phyloP scores from a whole-genome alignment of 64 coral and sea anemone species.

The Stylophora pistillata region DNA sequence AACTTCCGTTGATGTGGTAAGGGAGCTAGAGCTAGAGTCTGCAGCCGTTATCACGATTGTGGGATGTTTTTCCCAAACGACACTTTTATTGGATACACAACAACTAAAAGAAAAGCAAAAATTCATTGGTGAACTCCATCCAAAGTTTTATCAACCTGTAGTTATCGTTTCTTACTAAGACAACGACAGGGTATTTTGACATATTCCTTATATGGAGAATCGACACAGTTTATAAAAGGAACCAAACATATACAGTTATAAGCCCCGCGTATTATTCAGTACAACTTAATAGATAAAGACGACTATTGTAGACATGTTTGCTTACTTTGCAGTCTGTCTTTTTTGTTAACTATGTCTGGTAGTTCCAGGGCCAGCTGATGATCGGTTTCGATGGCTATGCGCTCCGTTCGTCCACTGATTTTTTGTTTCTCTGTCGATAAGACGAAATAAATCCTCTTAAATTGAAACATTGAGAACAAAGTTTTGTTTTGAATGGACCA shows the following conservation, averaged over 20 bases:
- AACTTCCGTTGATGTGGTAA: background rate
- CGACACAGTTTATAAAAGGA: background rate
- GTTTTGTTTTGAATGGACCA: background rate
- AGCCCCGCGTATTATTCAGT: background rate
- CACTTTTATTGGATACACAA: constrained; percentile 64
- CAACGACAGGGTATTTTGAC: too few relatives aligned
- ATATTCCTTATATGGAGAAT: too few relatives aligned
- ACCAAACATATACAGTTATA: background rate
- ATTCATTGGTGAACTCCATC: constrained; percentile 23
- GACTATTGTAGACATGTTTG: constrained; percentile 40
- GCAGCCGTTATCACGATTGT: constrained; percentile 61
- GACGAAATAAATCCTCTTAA: background rate
- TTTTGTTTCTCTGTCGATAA: constrained; percentile 25
- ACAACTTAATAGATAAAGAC: constrained; percentile 25
- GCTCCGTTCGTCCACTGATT: constrained; percentile 45
- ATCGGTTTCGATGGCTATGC: constrained; percentile 78
- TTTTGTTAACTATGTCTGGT: constrained; percentile 64
- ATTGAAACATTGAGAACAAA: background rate
- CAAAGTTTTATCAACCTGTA: too few relatives aligned
- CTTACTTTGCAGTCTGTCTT: constrained; percentile 64
- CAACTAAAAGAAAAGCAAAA: constrained; percentile 62
- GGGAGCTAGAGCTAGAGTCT: constrained; percentile 43
- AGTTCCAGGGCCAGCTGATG: constrained; percentile 72
- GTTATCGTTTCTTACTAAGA: too few relatives aligned
- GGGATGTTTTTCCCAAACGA: constrained; percentile 60